phyloP scores from a whole-genome alignment of 1,140 invertebrate species.

The Lepidotrigona ventralis region DNA sequence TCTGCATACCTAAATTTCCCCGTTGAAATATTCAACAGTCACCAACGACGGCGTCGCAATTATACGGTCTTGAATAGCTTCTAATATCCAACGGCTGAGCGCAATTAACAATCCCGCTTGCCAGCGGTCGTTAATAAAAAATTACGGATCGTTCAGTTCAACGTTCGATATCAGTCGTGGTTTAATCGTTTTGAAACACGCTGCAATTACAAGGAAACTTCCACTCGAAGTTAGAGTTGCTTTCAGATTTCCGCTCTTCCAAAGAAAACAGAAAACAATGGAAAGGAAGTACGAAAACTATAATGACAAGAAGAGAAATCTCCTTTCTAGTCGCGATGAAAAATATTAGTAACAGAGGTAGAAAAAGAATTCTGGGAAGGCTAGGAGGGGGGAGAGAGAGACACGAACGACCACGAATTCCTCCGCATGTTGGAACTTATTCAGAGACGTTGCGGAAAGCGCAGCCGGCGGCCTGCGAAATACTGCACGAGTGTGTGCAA shows the following conservation, averaged over 20 bases:
- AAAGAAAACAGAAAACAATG: not conserved
- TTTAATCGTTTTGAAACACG: not conserved
- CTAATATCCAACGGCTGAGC: slow-evolving; percentile 5
- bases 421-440: not conserved
- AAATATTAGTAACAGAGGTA: slow-evolving; percentile 33
- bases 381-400: no score
- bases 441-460: slow-evolving; percentile 28
- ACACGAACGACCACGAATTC: not conserved
- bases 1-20: slow-evolving; percentile 15
- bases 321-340: not conserved
- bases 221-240: not conserved
- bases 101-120: slow-evolving; percentile 7
- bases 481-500: slow-evolving; percentile 27
- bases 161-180: no score
- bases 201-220: not conserved
- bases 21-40: slow-evolving; percentile 36
- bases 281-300: not conserved
- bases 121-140: slow-evolving; percentile 2
- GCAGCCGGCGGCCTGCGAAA: slow-evolving; percentile 36
- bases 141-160: slow-evolving; percentile 20
- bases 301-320: no score
- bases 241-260: not conserved
- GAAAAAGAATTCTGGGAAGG: not conserved
- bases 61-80: slow-evolving; percentile 16
- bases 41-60: slow-evolving; percentile 4